Base-by-base conservation (phyloP, 2,888 invertebrate genomes). In the Diogma glabrata region DNA sequence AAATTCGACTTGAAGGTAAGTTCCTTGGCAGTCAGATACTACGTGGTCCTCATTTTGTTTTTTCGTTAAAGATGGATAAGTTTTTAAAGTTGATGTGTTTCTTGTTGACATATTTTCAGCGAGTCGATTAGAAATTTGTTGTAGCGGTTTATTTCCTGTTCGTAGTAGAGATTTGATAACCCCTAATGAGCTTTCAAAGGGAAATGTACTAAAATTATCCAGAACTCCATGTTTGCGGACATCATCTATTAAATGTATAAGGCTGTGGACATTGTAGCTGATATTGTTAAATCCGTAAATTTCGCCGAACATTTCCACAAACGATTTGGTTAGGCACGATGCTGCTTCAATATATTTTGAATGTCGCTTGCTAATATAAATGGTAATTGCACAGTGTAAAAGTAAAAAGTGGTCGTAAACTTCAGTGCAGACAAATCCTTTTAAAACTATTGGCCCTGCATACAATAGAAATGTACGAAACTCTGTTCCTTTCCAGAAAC, bases 221-320 rank as follows among this genome's bases (percentile, higher is more conserved):
- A 40, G 12, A 40, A 40, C 40, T 40, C 40, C 40, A 9, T 19
- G 40, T n/a, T 20, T 17, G 40, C 40, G 40, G 40, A 40, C 9
- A 19, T 40, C 40, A 40, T 40, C 40, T 40, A 40, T 40, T 40
- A 19, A 40, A 40, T 40, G 40, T 12, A 19, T 40, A 12, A 40
- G 40, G 38, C 38, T 38, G 38, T 38, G 38, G 16, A 38, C 38
- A 38, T 38, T 38, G 20, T 19, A 40, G 40, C 40, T 40, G 5
- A 40, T n/a, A 40, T 40, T 40, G 40, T 40, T 40, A 40, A 19
- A 40, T 19, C 40, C 40, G n/a, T n/a, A n/a, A n/a, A n/a, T n/a
- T n/a, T n/a, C n/a, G n/a, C n/a, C n/a, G n/a, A n/a, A n/a, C n/a
- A 19, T 40, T 40, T 40, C 40, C 28, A 28, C 2, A 28, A 2